A percentile compares a stretch with the other conserved stretches of the same genome.
Conservation (phyloP, 2,888 invertebrate species). For the Eupithecia pulchellata region DNA sequence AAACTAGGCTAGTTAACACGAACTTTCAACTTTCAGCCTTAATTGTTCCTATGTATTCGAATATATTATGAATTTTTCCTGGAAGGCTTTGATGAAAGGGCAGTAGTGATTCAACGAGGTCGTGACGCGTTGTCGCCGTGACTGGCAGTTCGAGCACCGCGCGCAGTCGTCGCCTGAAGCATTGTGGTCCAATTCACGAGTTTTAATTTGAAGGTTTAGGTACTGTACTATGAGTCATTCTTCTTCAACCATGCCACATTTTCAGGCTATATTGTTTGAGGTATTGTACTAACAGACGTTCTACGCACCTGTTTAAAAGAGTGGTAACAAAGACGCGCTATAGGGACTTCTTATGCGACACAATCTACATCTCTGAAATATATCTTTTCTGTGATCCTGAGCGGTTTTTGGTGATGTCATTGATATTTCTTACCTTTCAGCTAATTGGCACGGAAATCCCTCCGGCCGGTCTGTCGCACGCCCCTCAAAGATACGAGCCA, state of each 20-base stretch:
- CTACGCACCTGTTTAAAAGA: neutral
- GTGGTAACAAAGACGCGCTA: neutral
- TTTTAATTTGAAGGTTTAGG: neutral
- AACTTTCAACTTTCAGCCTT: slow-evolving; percentile 34
- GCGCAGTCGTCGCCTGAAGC: slow-evolving; percentile 23
- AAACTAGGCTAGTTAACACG: slow-evolving; percentile 29
- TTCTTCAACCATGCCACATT: neutral
- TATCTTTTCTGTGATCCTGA: neutral
- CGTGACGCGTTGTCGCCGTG: slow-evolving; percentile 43
- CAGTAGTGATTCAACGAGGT: slow-evolving; percentile 32
- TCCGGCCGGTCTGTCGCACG: neutral
- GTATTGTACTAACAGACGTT: neutral
- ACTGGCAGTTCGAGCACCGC: slow-evolving; percentile 34
- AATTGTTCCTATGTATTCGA: slow-evolving; percentile 34
- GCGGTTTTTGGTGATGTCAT: neutral
- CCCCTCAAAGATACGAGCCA: slow-evolving; percentile 9
- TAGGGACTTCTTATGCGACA: neutral
- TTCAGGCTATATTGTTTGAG: neutral
- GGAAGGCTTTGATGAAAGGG: slow-evolving; percentile 40
- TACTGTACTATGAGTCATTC: neutral
- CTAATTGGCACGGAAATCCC: neutral
- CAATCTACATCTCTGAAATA: neutral
- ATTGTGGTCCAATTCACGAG: slow-evolving; percentile 47
- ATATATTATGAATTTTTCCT: slow-evolving; percentile 31
- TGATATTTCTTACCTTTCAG: neutral